These are phyloP conservation scores for Latrodectus hesperus DNA, from an alignment of 2,888 invertebrate genomes.

Conservation along the genomic window DNA sequence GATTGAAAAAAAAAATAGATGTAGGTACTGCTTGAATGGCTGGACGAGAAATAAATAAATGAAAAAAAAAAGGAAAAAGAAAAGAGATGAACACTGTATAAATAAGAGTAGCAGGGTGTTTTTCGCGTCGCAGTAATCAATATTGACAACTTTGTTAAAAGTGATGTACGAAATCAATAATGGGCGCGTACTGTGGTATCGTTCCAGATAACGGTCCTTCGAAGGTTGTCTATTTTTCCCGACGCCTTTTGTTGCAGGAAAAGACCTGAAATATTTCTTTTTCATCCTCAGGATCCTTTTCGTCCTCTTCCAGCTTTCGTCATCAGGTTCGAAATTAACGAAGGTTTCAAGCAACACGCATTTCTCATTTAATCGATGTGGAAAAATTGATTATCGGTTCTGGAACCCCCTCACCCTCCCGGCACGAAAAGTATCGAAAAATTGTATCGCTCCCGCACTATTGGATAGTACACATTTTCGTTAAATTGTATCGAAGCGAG, in stretches of 20 bases:
- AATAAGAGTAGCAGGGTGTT: slow-evolving; percentile 16
- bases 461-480: no score
- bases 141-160: slow-evolving; percentile 64
- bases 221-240: slow-evolving; percentile 2
- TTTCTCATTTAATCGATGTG: slow-evolving; percentile 4
- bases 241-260: not conserved
- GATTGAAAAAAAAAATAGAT: not conserved
- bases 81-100: slow-evolving; percentile 7
- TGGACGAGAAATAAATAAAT: no score
- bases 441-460: no score
- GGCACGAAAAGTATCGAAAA: no score
- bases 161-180: slow-evolving; percentile 50
- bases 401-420: no score
- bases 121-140: slow-evolving; percentile 32
- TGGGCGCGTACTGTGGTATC: slow-evolving; percentile 24
- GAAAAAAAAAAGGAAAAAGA: not conserved
- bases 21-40: not conserved
- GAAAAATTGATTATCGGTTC: not conserved
- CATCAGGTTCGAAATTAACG: slow-evolving; percentile 25
- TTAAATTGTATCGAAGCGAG: no score
- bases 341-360: not conserved
- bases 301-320: slow-evolving; percentile 12
- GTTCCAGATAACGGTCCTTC: slow-evolving; percentile 20
- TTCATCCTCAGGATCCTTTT: not conserved
- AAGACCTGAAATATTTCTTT: slow-evolving; percentile 3